Percentiles rank a stretch among this genome's conserved stretches.
These are phyloP conservation scores for Xyliphius kryptos DNA, from an alignment of 2,113 vertebrate species.

Conservation along the genomic window DNA sequence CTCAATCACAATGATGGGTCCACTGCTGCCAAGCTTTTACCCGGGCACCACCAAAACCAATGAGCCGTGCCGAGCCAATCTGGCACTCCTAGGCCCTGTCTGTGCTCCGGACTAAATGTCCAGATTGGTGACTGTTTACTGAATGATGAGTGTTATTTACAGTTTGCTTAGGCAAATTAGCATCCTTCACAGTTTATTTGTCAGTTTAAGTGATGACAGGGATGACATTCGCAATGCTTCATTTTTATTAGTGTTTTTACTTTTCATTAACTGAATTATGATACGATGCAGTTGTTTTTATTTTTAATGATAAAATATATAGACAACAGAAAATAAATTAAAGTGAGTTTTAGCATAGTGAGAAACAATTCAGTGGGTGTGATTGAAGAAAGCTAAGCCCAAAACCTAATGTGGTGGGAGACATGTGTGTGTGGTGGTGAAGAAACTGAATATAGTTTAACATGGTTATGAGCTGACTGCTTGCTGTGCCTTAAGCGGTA, in stretches of 20 bases:
- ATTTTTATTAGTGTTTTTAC: slow-evolving; percentile 9
- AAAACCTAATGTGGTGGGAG: slow-evolving; percentile 33
- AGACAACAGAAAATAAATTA: no score
- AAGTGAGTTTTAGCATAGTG: no score
- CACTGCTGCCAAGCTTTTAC: slow-evolving; percentile 31
- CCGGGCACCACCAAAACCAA: slow-evolving; percentile 30
- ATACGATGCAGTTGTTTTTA: neutral
- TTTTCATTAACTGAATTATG: slow-evolving; percentile 11
- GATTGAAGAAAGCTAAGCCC: slow-evolving; percentile 34
- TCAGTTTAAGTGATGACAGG: no score
- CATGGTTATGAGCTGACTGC: slow-evolving; percentile 42
- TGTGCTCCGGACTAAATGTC: slow-evolving; percentile 33
- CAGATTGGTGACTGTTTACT: slow-evolving; percentile 28
- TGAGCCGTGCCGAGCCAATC: slow-evolving; percentile 36
- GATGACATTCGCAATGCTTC: no score
- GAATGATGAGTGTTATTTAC: slow-evolving; percentile 34
- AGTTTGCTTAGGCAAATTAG: slow-evolving; percentile 26
- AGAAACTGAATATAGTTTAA: slow-evolving; percentile 45
- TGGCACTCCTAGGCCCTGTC: slow-evolving; percentile 15
- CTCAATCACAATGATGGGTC: slow-evolving; percentile 32
- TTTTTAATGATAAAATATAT: no score
- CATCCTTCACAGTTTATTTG: slow-evolving; percentile 28
- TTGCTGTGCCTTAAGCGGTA: slow-evolving; percentile 45
- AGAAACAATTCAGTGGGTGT: slow-evolving; percentile 31
- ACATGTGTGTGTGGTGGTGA: slow-evolving; percentile 35